A percentile compares a stretch with the other conserved stretches of the same genome.
These are phyloP conservation scores for Drosophila conformis DNA, from an alignment of 2,888 invertebrate species.

Conservation along the genomic window DNA sequence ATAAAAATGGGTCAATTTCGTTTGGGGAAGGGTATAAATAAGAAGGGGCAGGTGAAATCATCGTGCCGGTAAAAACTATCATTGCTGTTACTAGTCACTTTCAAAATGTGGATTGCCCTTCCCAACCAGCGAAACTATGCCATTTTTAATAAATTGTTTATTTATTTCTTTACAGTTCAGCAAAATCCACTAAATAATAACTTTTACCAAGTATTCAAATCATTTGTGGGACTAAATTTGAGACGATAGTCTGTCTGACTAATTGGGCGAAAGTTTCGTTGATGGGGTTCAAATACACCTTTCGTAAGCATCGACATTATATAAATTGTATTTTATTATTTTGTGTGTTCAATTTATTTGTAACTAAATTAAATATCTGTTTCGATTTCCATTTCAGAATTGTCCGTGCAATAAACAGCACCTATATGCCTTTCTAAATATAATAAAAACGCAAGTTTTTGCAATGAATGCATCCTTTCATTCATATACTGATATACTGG, in stretches of 20 bases:
- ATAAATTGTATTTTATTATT: background rate
- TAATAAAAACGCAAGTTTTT: slow-evolving; percentile 81
- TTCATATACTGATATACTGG: slow-evolving; percentile 92
- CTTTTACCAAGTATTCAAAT: background rate
- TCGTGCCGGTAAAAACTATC: background rate
- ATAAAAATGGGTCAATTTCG: background rate
- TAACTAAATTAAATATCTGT: background rate
- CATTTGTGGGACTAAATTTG: background rate
- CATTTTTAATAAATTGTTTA: background rate
- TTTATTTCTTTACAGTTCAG: background rate
- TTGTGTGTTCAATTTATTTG: background rate
- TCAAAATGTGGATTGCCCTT: background rate
- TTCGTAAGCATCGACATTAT: background rate
- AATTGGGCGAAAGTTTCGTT: slow-evolving; percentile 1
- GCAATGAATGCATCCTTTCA: slow-evolving; percentile 97
- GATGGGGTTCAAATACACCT: background rate
- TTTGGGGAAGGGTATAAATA: background rate
- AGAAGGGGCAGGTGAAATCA: background rate
- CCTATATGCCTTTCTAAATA: slow-evolving; percentile 68
- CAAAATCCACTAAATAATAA: background rate
- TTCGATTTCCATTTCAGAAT: slow-evolving; percentile 32
- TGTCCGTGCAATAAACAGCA: slow-evolving; percentile 65
- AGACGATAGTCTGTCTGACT: background rate
- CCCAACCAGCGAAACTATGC: background rate
- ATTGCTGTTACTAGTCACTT: background rate